Evolutionary conservation across 2,797 vertebrate genomes (phyloP), one percentile per base, ranked within the genome.

Genomic region (Pseudotriccus pelzelni): DNA sequence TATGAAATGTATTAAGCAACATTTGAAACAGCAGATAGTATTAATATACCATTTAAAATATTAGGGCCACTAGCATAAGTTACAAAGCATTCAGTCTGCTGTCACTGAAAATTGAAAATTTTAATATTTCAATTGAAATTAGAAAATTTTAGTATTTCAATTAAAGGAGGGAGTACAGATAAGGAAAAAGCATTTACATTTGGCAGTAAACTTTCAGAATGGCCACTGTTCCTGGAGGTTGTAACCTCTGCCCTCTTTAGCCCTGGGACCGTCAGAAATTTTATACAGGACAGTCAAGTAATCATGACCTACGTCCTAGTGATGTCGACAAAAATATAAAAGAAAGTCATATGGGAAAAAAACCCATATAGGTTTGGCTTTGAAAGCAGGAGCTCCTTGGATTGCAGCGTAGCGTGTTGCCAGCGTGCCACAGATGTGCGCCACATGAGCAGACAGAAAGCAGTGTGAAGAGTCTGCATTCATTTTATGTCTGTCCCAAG

Each of bases 401-500:
- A 74, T 10, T 79, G 83, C 68, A 70, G 84, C 1, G 0, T 49
- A 87, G 83, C 2, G 2, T 44, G 9, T 11, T 96, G 89, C 94
- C 89, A 92, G 74, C 25, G 1, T 74, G 85, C 80, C 85, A 60
- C 96, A 97, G 80, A 85, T 98, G 97, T 93, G 84, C 56, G 24
- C 97, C 97, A 97, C 96, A 95, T 97, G 97, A 98, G 93, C 82
- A 87, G 97, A 81, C 84, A 64, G 75, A 90, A 77, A 92, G 93
- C 79, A 28, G 73, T 17, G 73, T 60, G 70, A 87, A 76, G 92
- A 89, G 70, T 64, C 95, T 73, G 86, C 58, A 7, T 67, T 92
- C 95, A 90, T 96, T 95, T 94, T 87, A 92, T 25, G 44, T 86
- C 73, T 85, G 72, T 94, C 84, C 91, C 90, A 91, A 88, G 90